Evolutionary conservation across 2,888 invertebrate species (phyloP).

Genomic region (Protonemura montana): DNA sequence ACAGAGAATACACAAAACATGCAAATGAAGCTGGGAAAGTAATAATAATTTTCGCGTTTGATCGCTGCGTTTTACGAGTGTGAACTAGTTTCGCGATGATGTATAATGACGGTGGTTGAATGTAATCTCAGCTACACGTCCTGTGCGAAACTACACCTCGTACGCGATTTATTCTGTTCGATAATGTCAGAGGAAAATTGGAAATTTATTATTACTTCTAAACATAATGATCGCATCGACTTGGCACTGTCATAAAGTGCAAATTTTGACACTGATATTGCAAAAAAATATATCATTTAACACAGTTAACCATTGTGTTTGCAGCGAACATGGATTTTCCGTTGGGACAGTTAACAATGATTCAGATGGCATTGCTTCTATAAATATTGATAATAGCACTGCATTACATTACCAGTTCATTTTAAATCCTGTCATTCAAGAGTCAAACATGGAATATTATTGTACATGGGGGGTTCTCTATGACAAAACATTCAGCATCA

Average conservation of each 20-base stretch:
- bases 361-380: background rate
- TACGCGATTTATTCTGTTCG: background rate
- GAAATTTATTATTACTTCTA: background rate
- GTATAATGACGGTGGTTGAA: background rate
- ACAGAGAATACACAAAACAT: background rate
- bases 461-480: too few species aligned
- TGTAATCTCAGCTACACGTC: constrained; percentile 2
- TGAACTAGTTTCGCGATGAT: background rate
- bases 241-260: background rate
- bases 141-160: background rate
- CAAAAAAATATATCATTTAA: background rate
- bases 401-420: background rate
- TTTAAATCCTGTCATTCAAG: background rate
- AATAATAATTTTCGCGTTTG: background rate
- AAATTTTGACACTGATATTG: background rate
- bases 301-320: background rate
- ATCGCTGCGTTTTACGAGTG: background rate
- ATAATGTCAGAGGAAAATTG: background rate
- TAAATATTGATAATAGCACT: background rate
- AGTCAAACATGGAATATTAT: background rate
- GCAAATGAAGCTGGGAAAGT: background rate
- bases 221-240: background rate
- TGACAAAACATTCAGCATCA: too few species aligned
- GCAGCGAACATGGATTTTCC: background rate
- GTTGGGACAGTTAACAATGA: background rate